These are phyloP conservation scores for Nothobranchius furzeri DNA, from an alignment of 2,113 vertebrate species.

Conservation along the genomic window DNA sequence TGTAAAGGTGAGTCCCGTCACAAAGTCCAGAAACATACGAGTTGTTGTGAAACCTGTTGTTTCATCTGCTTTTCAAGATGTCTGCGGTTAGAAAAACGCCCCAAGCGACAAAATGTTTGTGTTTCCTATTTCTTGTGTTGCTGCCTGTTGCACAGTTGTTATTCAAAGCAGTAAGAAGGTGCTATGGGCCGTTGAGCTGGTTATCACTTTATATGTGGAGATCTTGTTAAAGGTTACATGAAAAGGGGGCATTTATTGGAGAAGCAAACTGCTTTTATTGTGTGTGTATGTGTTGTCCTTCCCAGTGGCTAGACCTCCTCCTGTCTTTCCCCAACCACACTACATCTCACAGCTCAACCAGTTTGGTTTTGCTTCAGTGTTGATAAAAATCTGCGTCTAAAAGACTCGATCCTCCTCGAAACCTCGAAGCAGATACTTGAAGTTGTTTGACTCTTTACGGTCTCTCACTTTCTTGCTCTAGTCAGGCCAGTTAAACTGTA, in stretches of 20 bases:
- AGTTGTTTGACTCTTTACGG: slow-evolving; percentile 63
- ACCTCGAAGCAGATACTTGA: slow-evolving; percentile 75
- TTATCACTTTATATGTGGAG: slow-evolving; percentile 56
- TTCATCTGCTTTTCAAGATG: slow-evolving; percentile 2
- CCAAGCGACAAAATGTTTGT: slow-evolving; percentile 15
- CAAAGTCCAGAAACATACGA: slow-evolving; percentile 19
- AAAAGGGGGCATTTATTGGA: slow-evolving; percentile 56
- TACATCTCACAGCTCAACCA: slow-evolving; percentile 54
- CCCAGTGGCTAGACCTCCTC: slow-evolving; percentile 36
- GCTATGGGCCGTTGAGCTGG: slow-evolving; percentile 54
- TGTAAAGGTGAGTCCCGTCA: neutral
- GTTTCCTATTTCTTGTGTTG: slow-evolving; percentile 30
- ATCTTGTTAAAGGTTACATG: slow-evolving; percentile 39
- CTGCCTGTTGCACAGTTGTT: slow-evolving; percentile 57
- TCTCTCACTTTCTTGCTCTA: slow-evolving; percentile 57
- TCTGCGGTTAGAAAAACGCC: slow-evolving; percentile 4
- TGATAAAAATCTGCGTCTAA: slow-evolving; percentile 47
- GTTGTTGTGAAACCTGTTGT: slow-evolving; percentile 22
- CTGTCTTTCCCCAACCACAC: slow-evolving; percentile 30
- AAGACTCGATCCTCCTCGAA: slow-evolving; percentile 56
- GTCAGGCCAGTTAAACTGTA: slow-evolving; percentile 71
- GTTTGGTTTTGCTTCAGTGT: slow-evolving; percentile 29
- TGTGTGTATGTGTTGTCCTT: slow-evolving; percentile 46
- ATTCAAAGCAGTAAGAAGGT: slow-evolving; percentile 45
- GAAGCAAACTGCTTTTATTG: slow-evolving; percentile 45